A percentile compares a stretch with the other conserved stretches of the same genome.
These are phyloP conservation scores for Larimichthys crocea DNA, from an alignment of 2,113 vertebrate genomes.

Conservation along the genomic window DNA sequence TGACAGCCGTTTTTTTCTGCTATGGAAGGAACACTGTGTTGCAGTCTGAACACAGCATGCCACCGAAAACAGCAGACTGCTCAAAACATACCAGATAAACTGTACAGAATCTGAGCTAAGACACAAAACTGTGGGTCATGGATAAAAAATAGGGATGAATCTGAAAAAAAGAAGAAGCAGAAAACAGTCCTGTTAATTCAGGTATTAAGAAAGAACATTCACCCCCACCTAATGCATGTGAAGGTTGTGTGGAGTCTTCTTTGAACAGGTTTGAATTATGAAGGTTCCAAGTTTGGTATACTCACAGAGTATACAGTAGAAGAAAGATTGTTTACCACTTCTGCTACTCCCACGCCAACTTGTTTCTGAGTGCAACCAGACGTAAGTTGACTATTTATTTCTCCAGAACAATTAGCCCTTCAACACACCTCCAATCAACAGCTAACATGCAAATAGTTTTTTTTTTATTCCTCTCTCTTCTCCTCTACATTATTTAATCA, in stretches of 20 bases:
- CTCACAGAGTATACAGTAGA: background rate
- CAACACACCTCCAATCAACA: too few species aligned
- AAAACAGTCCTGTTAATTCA: background rate
- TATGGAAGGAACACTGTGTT: constrained; percentile 22
- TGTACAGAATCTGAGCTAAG: background rate
- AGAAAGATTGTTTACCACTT: background rate
- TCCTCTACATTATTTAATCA: background rate
- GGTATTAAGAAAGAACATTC: background rate
- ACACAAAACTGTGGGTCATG: background rate
- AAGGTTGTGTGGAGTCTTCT: background rate
- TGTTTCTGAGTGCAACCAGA: background rate
- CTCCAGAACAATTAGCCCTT: background rate
- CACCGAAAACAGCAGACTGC: constrained; percentile 19
- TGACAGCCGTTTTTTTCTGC: constrained; percentile 42
- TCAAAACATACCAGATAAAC: constrained; percentile 12
- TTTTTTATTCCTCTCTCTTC: background rate
- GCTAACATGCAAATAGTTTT: background rate
- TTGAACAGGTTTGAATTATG: background rate
- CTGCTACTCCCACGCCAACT: background rate
- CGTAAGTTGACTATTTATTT: background rate
- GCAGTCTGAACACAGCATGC: constrained; percentile 36
- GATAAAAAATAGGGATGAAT: background rate
- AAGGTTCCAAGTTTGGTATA: background rate
- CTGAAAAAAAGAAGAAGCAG: background rate
- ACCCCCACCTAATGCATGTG: background rate